phyloP scores from a whole-genome alignment of 1,140 invertebrate species.

The Maconellicoccus hirsutus region DNA sequence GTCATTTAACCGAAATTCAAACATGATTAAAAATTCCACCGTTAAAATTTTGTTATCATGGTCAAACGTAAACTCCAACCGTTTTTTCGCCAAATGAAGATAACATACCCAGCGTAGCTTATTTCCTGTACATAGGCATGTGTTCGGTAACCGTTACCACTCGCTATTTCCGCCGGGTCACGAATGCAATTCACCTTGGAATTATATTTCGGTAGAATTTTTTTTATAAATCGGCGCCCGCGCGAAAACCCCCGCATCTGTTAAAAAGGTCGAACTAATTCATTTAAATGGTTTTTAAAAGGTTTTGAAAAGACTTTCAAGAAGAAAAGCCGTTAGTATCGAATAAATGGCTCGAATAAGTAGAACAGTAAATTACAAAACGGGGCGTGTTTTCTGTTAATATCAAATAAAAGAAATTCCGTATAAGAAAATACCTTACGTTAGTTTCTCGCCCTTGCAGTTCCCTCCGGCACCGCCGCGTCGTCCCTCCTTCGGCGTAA shows the following conservation, averaged over 20 bases:
- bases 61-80: not conserved
- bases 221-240: too few species aligned
- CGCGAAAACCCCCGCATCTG: too few species aligned
- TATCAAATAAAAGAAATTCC: constrained; percentile 14
- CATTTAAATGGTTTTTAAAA: too few species aligned
- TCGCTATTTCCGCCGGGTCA: not conserved
- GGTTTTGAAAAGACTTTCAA: too few species aligned
- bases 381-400: not conserved
- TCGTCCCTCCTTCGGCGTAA: not conserved
- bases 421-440: not conserved
- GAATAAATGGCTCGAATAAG: too few species aligned
- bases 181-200: too few species aligned
- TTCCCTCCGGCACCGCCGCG: not conserved
- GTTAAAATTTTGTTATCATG: not conserved
- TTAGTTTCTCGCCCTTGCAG: too few species aligned
- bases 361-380: constrained; percentile 1
- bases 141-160: constrained; percentile 1
- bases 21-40: not conserved
- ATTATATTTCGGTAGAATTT: too few species aligned
- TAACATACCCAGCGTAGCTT: not conserved
- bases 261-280: too few species aligned
- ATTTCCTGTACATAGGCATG: constrained; percentile 3
- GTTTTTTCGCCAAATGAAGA: not conserved
- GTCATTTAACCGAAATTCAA: too few species aligned
- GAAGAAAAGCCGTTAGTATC: too few species aligned